Conservation (phyloP, 1,140 invertebrate genomes). For the Epicauta chinensis region DNA sequence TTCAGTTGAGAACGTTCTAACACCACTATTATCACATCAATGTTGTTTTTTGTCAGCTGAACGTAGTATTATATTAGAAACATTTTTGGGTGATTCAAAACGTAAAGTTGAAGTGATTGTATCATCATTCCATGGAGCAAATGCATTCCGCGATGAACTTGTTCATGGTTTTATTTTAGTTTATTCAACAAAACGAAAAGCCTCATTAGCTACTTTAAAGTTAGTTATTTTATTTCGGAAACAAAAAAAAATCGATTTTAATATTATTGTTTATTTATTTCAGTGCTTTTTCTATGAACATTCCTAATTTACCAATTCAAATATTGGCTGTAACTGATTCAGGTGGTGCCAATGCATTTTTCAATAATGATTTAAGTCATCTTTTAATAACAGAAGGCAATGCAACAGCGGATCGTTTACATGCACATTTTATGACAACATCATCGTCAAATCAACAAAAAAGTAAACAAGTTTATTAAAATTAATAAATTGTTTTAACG, state of each 20-base stretch:
- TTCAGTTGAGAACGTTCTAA: slow-evolving; percentile 82
- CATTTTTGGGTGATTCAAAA: slow-evolving; percentile 84
- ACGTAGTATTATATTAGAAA: slow-evolving; percentile 83
- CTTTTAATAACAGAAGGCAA: slow-evolving; percentile 89
- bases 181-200: slow-evolving; percentile 92
- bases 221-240: slow-evolving; percentile 43
- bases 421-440: slow-evolving; percentile 87
- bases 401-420: slow-evolving; percentile 83
- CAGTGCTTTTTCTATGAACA: slow-evolving; percentile 90
- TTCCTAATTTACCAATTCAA: slow-evolving; percentile 91
- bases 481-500: neutral
- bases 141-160: slow-evolving; percentile 84
- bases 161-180: slow-evolving; percentile 95
- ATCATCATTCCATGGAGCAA: slow-evolving; percentile 92
- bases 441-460: slow-evolving; percentile 74
- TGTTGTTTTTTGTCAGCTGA: slow-evolving; percentile 81
- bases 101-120: slow-evolving; percentile 88
- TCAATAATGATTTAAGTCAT: slow-evolving; percentile 82
- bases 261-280: slow-evolving; percentile 12
- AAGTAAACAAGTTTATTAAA: slow-evolving; percentile 51
- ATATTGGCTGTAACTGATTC: slow-evolving; percentile 89
- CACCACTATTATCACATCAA: slow-evolving; percentile 81
- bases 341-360: slow-evolving; percentile 79
- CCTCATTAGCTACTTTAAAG: slow-evolving; percentile 89
- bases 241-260: neutral